phyloP scores from a whole-genome alignment of 2,888 invertebrate species.

The Xestobium rufovillosum region DNA sequence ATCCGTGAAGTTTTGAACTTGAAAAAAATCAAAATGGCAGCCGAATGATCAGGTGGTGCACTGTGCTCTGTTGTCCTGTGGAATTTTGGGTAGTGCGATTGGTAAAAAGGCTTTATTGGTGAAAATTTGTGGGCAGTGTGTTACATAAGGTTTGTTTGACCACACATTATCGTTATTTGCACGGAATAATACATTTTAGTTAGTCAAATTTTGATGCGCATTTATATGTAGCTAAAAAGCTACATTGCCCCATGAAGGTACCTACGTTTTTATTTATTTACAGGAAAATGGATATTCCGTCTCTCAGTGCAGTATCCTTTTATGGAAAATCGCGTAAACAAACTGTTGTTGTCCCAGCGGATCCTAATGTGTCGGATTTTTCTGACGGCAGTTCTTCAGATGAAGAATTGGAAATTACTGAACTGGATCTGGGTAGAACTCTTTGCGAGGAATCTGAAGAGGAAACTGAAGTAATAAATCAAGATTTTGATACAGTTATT shows the following conservation, averaged over 20 bases:
- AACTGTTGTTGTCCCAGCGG: neutral
- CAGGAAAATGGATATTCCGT: slow-evolving; percentile 3
- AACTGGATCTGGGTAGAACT: too few relatives aligned
- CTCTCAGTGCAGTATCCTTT: neutral
- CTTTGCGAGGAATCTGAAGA: neutral
- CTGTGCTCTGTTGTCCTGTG: too few relatives aligned
- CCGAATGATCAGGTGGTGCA: neutral
- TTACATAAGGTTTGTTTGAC: too few relatives aligned
- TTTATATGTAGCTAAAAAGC: neutral
- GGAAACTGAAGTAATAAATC: neutral
- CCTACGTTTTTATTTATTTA: neutral
- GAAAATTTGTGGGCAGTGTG: too few relatives aligned
- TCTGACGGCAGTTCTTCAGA: neutral
- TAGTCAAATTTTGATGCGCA: neutral
- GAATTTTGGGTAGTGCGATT: too few relatives aligned
- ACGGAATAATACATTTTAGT: neutral
- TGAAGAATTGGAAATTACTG: too few relatives aligned
- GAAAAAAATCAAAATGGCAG: neutral
- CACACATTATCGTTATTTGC: too few relatives aligned
- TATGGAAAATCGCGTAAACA: neutral
- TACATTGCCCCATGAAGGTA: slow-evolving; percentile 1
- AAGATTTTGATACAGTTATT: neutral
- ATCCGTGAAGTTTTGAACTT: neutral
- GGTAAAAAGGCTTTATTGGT: too few relatives aligned
- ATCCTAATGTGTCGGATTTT: neutral